Conservation (phyloP, 2,113 vertebrate species). For the Otis tarda region DNA sequence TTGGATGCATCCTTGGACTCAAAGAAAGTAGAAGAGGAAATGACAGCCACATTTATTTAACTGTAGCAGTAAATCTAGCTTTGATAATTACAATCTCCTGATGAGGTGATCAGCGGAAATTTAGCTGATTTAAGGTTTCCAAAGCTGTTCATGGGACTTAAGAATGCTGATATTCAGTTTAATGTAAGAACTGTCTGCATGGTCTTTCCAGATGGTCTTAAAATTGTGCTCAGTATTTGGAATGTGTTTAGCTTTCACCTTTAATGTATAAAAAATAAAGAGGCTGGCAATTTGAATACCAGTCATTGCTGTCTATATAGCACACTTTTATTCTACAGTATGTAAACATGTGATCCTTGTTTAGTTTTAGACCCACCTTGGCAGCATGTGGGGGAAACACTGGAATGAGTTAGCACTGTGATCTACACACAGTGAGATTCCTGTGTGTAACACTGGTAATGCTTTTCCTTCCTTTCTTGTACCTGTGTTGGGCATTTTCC, state of each 20-base stretch:
- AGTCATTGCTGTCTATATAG: background rate
- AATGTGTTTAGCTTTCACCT: background rate
- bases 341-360: background rate
- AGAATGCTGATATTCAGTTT: background rate
- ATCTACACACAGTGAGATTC: background rate
- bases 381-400: accelerated
- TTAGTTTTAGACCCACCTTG: background rate
- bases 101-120: background rate
- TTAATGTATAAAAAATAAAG: background rate
- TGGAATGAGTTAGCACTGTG: background rate
- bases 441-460: background rate
- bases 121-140: background rate
- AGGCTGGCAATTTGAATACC: background rate
- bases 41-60: background rate
- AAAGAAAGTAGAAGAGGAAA: background rate
- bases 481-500: background rate
- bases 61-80: background rate
- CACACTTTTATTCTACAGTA: background rate
- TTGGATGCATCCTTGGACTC: background rate
- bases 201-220: background rate
- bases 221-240: background rate
- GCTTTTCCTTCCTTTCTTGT: background rate
- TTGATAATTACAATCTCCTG: background rate
- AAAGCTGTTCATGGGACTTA: background rate
- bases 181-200: background rate